Percentiles rank a stretch among this genome's conserved stretches.
Evolutionary conservation across 2,113 vertebrate species (phyloP).

Genomic region (Onychostoma macrolepis): DNA sequence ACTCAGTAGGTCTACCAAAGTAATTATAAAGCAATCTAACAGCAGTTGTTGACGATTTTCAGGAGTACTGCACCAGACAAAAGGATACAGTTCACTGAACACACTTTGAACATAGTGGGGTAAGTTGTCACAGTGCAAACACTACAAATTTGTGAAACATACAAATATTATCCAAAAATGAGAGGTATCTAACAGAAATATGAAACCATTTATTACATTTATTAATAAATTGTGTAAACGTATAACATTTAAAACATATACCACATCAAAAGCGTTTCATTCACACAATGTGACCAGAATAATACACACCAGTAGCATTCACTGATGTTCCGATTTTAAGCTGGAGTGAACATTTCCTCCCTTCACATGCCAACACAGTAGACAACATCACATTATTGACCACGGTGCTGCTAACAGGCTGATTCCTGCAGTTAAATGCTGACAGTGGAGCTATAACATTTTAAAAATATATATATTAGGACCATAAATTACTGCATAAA

Average conservation of each 20-base stretch:
- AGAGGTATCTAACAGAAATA: background rate
- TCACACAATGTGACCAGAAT: background rate
- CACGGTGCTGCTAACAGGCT: slow-evolving; percentile 57
- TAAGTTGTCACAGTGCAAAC: background rate
- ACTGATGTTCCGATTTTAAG: slow-evolving; percentile 73
- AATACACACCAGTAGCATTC: slow-evolving; percentile 74
- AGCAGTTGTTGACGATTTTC: background rate
- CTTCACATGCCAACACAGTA: slow-evolving; percentile 80
- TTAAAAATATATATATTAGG: background rate
- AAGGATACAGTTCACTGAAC: background rate
- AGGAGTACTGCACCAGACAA: background rate
- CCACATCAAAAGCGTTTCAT: background rate
- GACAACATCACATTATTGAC: slow-evolving; percentile 79
- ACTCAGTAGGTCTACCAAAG: background rate
- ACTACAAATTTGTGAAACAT: background rate
- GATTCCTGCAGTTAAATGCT: slow-evolving; percentile 64
- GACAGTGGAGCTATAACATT: slow-evolving; percentile 18
- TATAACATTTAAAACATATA: background rate
- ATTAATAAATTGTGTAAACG: background rate
- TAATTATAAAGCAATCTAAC: background rate
- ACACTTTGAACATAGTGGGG: background rate
- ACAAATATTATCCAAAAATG: background rate
- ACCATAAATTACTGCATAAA: background rate
- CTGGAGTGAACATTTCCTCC: slow-evolving; percentile 75
- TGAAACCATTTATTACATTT: background rate